Evolutionary conservation across 2,888 invertebrate genomes (phyloP).

Genomic region (Pherbina coryleti): DNA sequence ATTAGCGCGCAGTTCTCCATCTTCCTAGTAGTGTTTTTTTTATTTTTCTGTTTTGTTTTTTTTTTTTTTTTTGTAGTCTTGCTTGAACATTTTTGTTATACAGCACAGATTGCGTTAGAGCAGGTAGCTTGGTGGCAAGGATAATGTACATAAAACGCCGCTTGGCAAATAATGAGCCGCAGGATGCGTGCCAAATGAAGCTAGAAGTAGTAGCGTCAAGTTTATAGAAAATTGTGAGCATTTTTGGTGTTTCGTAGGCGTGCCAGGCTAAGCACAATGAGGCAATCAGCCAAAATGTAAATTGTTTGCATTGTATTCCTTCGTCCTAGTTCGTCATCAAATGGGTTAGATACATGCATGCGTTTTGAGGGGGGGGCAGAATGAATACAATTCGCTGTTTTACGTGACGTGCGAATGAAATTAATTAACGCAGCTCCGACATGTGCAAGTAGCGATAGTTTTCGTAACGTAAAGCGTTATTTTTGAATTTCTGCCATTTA

Average conservation of each 20-base stretch:
- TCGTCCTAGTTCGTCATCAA: too few species aligned
- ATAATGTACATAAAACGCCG: not conserved
- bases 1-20: not conserved
- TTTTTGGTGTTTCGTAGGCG: not conserved
- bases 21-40: not conserved
- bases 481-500: not conserved
- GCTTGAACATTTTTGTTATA: not conserved
- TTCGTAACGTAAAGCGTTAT: not conserved
- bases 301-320: slow-evolving; percentile 7
- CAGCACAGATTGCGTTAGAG: not conserved
- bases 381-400: not conserved
- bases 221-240: not conserved
- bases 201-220: not conserved
- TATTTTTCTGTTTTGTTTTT: not conserved
- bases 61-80: not conserved
- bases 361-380: not conserved
- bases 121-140: not conserved
- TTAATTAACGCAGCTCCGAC: not conserved
- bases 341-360: not conserved
- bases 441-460: not conserved
- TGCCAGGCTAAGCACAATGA: not conserved
- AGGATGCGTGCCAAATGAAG: slow-evolving; percentile 21
- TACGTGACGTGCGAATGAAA: slow-evolving; percentile 10
- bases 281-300: slow-evolving; percentile 27
- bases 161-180: slow-evolving; percentile 5